phyloP scores from a whole-genome alignment of 2,113 vertebrate species.

The Oenanthe melanoleuca region DNA sequence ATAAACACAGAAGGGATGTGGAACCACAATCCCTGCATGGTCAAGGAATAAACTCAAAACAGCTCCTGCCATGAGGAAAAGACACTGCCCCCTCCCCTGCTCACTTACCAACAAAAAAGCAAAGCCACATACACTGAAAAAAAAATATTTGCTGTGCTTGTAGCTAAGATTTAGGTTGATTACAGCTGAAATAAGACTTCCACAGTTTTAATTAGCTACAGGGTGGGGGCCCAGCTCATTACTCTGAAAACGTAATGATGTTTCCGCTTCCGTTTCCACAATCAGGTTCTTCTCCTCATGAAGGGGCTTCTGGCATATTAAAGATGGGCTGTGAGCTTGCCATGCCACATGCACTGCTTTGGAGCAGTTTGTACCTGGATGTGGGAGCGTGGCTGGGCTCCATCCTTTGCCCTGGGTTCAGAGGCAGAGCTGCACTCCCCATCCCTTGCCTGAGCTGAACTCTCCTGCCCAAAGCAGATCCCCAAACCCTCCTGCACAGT shows the following conservation, averaged over 20 bases:
- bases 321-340: background rate
- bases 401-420: rapidly evolving
- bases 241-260: background rate
- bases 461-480: background rate
- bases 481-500: background rate
- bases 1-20: background rate
- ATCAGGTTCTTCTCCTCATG: background rate
- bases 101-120: background rate
- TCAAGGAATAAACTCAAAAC: background rate
- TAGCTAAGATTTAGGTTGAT: constrained; percentile 49
- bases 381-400: background rate
- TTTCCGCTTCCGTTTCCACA: constrained; percentile 20
- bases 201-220: constrained; percentile 35
- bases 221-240: constrained; percentile 16
- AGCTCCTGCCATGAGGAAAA: background rate
- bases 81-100: background rate
- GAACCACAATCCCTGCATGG: background rate
- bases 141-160: background rate
- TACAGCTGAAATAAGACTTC: constrained; percentile 33
- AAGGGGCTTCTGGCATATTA: background rate
- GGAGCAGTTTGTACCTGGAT: background rate
- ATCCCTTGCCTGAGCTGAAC: background rate
- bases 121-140: background rate
- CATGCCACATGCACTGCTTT: background rate
- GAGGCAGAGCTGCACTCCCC: background rate